These are phyloP conservation scores for Dryobotodes eremita DNA, from an alignment of 2,888 invertebrate species.

Conservation along the genomic window DNA sequence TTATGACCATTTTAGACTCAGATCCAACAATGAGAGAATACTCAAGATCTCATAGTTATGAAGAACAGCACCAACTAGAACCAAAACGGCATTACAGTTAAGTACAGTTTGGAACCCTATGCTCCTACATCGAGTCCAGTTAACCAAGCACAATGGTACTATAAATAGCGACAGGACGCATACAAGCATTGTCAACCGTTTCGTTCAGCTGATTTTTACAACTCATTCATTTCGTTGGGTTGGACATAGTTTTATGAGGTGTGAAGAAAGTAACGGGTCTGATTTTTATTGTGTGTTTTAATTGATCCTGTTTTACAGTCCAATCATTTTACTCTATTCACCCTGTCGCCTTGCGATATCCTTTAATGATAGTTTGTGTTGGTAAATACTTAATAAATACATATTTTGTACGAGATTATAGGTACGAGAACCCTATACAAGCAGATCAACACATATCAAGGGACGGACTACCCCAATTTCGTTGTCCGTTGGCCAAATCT, in stretches of 20 bases:
- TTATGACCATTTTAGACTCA: background rate
- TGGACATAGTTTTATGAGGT: constrained; percentile 26
- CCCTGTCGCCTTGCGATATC: background rate
- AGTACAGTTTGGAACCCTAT: constrained; percentile 5
- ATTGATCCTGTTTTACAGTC: constrained; percentile 5
- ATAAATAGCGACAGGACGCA: constrained; percentile 50
- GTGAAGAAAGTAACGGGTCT: constrained; percentile 25
- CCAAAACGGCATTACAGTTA: constrained; percentile 2
- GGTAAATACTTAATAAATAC: background rate
- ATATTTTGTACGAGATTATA: background rate
- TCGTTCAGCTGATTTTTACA: constrained; percentile 55
- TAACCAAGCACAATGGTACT: constrained; percentile 43
- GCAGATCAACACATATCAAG: background rate
- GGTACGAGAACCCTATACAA: background rate
- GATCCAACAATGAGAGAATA: background rate
- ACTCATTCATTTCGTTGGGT: constrained; percentile 28
- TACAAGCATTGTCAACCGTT: constrained; percentile 46
- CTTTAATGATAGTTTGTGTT: background rate
- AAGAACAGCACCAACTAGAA: background rate
- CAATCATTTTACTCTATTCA: background rate
- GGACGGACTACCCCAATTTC: background rate
- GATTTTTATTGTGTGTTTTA: constrained; percentile 29
- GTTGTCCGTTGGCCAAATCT: background rate
- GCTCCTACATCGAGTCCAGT: constrained; percentile 31
- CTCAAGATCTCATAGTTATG: background rate